phyloP scores from a whole-genome alignment of 2,797 vertebrate genomes.

The Enteromius unitaeniatus region DNA sequence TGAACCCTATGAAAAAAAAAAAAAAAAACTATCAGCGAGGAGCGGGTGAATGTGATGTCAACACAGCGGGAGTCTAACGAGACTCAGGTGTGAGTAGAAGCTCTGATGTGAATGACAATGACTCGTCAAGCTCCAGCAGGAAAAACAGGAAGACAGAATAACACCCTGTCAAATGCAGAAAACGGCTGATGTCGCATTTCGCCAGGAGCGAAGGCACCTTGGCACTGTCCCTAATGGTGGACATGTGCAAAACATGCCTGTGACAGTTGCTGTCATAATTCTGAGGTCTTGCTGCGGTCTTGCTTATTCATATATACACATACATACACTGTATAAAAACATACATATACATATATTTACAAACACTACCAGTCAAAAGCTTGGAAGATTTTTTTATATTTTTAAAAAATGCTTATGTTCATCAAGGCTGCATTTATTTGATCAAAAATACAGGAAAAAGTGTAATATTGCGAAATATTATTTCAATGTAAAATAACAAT shows the following conservation, averaged over 20 bases:
- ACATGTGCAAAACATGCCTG: background rate
- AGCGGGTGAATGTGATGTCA: conserved; percentile 23
- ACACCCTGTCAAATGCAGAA: conserved; percentile 8
- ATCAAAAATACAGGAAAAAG: no score
- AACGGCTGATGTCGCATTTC: background rate
- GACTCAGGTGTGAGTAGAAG: conserved; percentile 34
- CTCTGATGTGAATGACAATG: conserved; percentile 46
- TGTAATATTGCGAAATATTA: no score
- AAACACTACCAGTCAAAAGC: no score
- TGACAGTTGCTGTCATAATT: background rate
- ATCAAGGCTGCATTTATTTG: no score
- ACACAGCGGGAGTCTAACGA: conserved; percentile 41
- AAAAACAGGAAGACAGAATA: conserved; percentile 9
- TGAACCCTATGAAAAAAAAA: conserved; percentile 9
- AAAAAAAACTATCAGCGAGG: background rate
- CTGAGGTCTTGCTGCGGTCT: background rate
- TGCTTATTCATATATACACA: no score
- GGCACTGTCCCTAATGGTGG: conserved; percentile 3
- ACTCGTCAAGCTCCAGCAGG: background rate
- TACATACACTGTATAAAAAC: no score
- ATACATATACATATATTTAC: no score
- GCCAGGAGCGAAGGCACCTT: background rate
- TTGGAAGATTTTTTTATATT: no score
- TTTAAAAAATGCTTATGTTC: no score
- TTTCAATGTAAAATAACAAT: no score